Evolutionary conservation across 2,888 invertebrate species (phyloP).

Genomic region (Lumbricus terrestris): DNA sequence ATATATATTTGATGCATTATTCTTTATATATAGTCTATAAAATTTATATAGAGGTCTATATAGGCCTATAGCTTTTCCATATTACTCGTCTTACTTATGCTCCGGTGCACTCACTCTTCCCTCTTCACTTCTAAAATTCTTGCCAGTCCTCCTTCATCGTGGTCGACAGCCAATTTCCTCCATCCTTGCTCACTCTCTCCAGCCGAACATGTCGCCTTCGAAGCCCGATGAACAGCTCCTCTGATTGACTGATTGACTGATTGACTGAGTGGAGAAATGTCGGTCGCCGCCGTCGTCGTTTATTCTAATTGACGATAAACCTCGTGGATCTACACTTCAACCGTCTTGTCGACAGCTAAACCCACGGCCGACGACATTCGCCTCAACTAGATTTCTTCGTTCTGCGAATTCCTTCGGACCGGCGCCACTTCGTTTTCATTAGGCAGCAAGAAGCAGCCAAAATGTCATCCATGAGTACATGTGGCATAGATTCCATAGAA

Average conservation of each 20-base stretch:
- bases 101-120: not conserved
- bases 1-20: too few species aligned
- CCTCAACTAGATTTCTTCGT: not conserved
- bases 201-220: not conserved
- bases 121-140: not conserved
- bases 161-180: not conserved
- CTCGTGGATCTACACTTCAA: slow-evolving; percentile 11
- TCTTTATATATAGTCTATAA: too few species aligned
- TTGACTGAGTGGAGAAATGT: not conserved
- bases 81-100: not conserved
- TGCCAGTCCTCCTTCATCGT: not conserved
- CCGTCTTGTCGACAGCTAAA: not conserved
- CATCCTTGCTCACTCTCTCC: not conserved
- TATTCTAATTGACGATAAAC: slow-evolving; percentile 19
- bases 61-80: not conserved
- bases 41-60: too few species aligned
- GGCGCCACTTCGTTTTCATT: not conserved
- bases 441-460: not conserved
- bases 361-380: not conserved
- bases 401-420: not conserved
- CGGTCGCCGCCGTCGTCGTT: not conserved
- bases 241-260: slow-evolving; percentile 7
- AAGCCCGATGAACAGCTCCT: not conserved
- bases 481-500: not conserved
- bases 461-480: not conserved